Conservation (phyloP, 2,113 vertebrate species). For the Polyodon spathula region DNA sequence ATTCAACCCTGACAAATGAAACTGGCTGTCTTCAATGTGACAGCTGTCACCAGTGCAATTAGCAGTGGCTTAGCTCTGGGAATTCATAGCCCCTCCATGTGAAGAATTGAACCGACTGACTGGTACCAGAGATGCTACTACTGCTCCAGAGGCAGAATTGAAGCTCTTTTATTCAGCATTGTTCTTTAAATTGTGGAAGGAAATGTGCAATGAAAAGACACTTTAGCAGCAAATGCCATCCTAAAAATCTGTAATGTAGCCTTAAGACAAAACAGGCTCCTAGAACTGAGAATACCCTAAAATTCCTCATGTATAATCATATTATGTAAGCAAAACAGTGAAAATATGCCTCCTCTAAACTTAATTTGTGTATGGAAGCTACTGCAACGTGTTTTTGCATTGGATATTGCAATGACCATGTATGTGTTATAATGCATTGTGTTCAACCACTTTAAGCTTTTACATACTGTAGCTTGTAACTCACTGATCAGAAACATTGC, state of each 20-base stretch:
- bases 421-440: too few species aligned
- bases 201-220: conserved; percentile 5
- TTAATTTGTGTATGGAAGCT: too few species aligned
- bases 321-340: not conserved
- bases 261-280: not conserved
- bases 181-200: not conserved
- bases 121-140: not conserved
- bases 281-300: not conserved
- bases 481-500: too few species aligned
- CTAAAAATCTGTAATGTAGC: conserved; percentile 3
- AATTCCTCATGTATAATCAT: not conserved
- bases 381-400: too few species aligned
- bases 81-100: not conserved
- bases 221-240: not conserved
- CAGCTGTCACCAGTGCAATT: conserved; percentile 1
- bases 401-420: too few species aligned
- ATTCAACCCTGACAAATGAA: not conserved
- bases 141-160: not conserved
- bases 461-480: too few species aligned
- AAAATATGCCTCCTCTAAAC: too few species aligned
- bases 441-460: too few species aligned
- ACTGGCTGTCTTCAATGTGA: not conserved
- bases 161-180: conserved; percentile 1
- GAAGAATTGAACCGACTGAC: not conserved
- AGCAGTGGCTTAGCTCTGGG: conserved; percentile 1